A percentile compares a stretch with the other conserved stretches of the same genome.
Conservation (phyloP, 2,113 vertebrate species). For the Erythrolamprus reginae region DNA sequence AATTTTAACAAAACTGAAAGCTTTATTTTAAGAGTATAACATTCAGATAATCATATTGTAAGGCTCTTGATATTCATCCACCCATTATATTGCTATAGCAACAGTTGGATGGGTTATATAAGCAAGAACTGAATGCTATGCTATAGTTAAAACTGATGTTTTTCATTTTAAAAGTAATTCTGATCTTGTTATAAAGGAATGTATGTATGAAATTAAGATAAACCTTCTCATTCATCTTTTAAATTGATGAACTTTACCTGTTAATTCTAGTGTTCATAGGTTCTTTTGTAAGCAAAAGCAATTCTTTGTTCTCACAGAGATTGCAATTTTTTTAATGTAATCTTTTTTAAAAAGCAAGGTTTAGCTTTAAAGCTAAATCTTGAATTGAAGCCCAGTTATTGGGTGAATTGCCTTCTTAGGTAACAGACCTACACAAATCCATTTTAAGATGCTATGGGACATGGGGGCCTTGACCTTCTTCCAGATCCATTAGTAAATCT, state of each 20-base stretch:
- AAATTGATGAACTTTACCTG: neutral
- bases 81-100: constrained; percentile 19
- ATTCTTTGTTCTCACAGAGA: neutral
- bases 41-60: constrained; percentile 1
- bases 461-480: neutral
- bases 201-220: neutral
- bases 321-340: neutral
- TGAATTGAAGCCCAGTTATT: neutral
- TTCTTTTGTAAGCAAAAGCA: neutral
- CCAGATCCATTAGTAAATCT: neutral
- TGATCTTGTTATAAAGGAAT: neutral
- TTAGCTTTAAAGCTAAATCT: neutral
- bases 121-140: neutral
- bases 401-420: neutral
- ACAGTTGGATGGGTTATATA: constrained; percentile 16
- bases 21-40: constrained; percentile 12
- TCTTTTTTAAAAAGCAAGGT: neutral
- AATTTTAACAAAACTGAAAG: neutral
- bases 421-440: neutral
- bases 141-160: neutral
- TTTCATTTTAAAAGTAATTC: neutral
- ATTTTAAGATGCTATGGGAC: neutral
- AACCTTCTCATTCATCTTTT: neutral
- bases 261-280: neutral
- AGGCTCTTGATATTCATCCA: neutral